Conservation (phyloP, 2,113 vertebrate species). For the Callocephalon fimbriatum region DNA sequence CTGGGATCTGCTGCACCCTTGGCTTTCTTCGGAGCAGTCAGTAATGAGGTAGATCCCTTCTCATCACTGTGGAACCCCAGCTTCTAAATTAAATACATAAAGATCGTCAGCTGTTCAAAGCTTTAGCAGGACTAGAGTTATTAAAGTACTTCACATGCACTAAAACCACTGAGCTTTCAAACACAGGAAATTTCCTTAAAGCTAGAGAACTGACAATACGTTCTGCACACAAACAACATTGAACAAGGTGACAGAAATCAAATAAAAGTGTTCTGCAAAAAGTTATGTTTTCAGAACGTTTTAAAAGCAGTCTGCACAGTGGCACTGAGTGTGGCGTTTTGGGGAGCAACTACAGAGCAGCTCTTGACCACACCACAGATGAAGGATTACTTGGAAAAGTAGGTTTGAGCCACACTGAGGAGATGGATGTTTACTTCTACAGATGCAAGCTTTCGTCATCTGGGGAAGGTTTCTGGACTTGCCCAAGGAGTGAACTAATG, state of each 20-base stretch:
- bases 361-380: background rate
- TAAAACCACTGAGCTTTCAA: background rate
- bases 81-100: background rate
- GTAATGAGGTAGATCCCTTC: background rate
- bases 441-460: background rate
- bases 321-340: background rate
- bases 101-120: background rate
- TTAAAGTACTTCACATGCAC: background rate
- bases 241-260: background rate
- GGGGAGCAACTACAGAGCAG: background rate
- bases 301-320: background rate
- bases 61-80: background rate
- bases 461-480: background rate
- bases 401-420: background rate
- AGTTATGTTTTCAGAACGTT: background rate
- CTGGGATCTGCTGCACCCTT: background rate
- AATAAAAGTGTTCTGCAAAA: background rate
- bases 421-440: background rate
- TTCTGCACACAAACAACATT: background rate
- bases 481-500: background rate
- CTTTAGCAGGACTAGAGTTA: background rate
- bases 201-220: background rate
- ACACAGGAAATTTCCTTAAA: background rate
- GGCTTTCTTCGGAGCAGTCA: background rate
- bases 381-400: background rate